Conservation (phyloP, 2,797 vertebrate species). For the Graptemys geographica region DNA sequence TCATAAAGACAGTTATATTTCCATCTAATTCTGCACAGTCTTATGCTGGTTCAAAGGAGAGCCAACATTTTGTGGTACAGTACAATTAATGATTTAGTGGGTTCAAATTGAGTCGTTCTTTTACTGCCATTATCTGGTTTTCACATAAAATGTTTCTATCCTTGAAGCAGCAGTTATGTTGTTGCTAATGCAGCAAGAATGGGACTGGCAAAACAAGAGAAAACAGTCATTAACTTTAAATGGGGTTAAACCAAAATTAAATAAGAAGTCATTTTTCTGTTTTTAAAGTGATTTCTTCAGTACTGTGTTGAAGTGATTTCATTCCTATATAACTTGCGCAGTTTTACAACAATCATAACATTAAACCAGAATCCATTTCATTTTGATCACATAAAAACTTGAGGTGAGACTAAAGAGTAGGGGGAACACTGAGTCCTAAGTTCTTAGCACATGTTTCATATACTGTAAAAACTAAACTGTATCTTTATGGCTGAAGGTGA, state of each 20-base stretch:
- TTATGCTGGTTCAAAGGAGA: background rate
- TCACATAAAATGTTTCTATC: constrained; percentile 21
- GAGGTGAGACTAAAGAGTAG: background rate
- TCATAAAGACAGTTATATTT: background rate
- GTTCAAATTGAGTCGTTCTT: constrained; percentile 32
- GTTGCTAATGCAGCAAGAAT: constrained; percentile 19
- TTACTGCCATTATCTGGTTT: constrained; percentile 47
- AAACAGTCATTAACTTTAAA: background rate
- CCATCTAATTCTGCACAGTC: background rate
- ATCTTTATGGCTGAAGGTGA: background rate
- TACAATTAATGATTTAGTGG: constrained; percentile 28
- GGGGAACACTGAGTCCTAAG: background rate
- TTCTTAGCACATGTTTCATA: background rate
- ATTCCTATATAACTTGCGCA: background rate
- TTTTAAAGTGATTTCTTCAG: constrained; percentile 12
- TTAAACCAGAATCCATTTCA: background rate
- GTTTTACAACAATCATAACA: background rate
- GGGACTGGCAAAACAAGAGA: background rate
- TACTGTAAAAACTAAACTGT: background rate
- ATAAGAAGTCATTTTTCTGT: background rate
- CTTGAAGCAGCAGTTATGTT: background rate
- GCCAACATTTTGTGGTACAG: background rate
- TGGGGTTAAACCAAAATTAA: constrained; percentile 41
- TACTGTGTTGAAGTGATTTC: background rate
- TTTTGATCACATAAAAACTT: background rate